Percentiles rank a stretch among this genome's conserved stretches.
phyloP scores from a whole-genome alignment of 2,113 vertebrate species.

The Pterocles burchelli region DNA sequence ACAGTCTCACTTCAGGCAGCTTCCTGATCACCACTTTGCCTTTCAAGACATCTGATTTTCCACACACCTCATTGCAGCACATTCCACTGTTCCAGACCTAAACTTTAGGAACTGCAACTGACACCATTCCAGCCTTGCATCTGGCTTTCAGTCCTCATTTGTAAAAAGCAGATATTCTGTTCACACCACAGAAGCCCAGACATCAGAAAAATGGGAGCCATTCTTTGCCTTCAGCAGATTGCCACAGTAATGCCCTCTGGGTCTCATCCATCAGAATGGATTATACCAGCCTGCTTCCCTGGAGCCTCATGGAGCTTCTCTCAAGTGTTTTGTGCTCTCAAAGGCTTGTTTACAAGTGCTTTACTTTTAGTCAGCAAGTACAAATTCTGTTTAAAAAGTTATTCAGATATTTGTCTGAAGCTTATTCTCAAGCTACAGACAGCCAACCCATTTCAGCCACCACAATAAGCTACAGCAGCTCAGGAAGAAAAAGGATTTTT shows the following conservation, averaged over 20 bases:
- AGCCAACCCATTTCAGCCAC: neutral
- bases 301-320: neutral
- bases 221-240: neutral
- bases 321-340: neutral
- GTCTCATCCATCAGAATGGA: neutral
- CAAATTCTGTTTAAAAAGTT: neutral
- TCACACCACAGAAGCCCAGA: neutral
- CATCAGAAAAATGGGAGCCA: neutral
- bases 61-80: rapidly evolving
- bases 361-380: neutral
- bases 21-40: neutral
- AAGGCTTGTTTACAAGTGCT: neutral
- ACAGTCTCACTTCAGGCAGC: neutral
- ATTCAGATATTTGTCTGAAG: neutral
- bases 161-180: neutral
- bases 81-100: neutral
- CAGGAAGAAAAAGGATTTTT: neutral
- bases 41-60: neutral
- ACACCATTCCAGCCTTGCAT: neutral
- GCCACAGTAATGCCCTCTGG: neutral
- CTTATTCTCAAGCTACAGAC: neutral
- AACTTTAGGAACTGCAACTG: neutral
- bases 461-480: neutral
- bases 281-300: neutral
- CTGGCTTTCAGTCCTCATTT: neutral